Evolutionary conservation across 2,888 invertebrate genomes (phyloP).

Genomic region (Cartodere bifasciata): DNA sequence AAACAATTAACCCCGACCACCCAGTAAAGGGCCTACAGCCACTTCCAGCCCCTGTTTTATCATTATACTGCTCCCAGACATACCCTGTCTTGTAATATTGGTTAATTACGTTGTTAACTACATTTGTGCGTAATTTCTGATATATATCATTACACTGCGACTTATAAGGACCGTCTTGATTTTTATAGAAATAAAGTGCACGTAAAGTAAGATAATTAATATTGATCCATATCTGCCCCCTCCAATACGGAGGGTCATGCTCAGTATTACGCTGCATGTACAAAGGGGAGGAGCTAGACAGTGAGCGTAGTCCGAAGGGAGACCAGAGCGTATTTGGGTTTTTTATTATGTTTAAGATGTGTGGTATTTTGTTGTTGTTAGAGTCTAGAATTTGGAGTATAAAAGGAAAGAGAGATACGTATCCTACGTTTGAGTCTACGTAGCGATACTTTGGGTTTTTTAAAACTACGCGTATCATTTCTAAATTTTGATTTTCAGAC

Average conservation of each 20-base stretch:
- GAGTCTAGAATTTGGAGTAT: slow-evolving; percentile 73
- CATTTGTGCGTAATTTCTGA: slow-evolving; percentile 56
- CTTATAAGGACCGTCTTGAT: slow-evolving; percentile 55
- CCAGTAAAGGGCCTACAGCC: slow-evolving; percentile 91
- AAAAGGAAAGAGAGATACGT: slow-evolving; percentile 91
- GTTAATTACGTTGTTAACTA: slow-evolving; percentile 70
- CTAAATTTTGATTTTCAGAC: slow-evolving; percentile 37
- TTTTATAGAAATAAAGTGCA: slow-evolving; percentile 70
- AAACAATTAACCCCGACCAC: slow-evolving; percentile 82
- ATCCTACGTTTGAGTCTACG: slow-evolving; percentile 81
- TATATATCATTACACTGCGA: slow-evolving; percentile 49
- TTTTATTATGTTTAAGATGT: slow-evolving; percentile 62
- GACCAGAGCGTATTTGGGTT: slow-evolving; percentile 81
- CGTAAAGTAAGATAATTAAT: slow-evolving; percentile 85
- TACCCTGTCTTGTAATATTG: slow-evolving; percentile 85
- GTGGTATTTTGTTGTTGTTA: slow-evolving; percentile 67
- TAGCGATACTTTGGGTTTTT: slow-evolving; percentile 63
- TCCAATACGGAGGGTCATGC: slow-evolving; percentile 98
- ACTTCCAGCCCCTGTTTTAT: slow-evolving; percentile 75
- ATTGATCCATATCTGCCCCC: slow-evolving; percentile 95
- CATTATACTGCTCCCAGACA: slow-evolving; percentile 96
- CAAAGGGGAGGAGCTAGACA: slow-evolving; percentile 74
- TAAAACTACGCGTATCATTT: slow-evolving; percentile 55
- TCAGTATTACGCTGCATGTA: slow-evolving; percentile 90
- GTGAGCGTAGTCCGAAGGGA: slow-evolving; percentile 72